Evolutionary conservation across 2,797 vertebrate species (phyloP).

Genomic region (Trematomus bernacchii): DNA sequence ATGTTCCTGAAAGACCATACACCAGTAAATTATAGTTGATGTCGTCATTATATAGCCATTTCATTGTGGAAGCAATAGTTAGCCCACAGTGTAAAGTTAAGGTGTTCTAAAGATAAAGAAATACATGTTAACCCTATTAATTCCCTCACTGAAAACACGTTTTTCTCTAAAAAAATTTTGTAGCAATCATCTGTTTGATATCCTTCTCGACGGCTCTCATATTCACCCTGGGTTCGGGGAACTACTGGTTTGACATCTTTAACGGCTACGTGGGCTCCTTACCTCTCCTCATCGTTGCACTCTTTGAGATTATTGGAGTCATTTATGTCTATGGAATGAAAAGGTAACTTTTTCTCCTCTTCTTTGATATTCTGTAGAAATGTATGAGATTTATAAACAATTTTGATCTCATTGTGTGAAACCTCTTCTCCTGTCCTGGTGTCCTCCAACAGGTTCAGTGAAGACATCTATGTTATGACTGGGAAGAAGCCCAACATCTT

Average conservation of each 20-base stretch:
- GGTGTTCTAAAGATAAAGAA: no score
- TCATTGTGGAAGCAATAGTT: no score
- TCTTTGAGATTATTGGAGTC: constrained; percentile 88
- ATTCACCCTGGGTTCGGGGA: constrained; percentile 91
- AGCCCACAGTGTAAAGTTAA: no score
- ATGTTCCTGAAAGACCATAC: no score
- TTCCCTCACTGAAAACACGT: no score
- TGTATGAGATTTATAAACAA: not conserved
- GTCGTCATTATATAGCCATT: no score
- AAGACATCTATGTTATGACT: constrained; percentile 91
- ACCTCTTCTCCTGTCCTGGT: not conserved
- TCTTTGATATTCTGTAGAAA: no score
- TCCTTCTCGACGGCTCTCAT: constrained; percentile 85
- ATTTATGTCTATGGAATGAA: constrained; percentile 87
- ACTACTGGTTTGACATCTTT: constrained; percentile 95
- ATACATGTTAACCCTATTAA: no score
- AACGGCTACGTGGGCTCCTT: constrained; percentile 88
- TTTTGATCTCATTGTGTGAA: not conserved
- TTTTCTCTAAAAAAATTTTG: not conserved
- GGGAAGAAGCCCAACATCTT: constrained; percentile 86
- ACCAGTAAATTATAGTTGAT: no score
- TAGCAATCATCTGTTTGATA: constrained; percentile 85
- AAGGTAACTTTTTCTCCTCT: constrained; percentile 76
- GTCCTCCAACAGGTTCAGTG: constrained; percentile 86
- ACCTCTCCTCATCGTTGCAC: constrained; percentile 89